Percentiles rank a stretch among this genome's conserved stretches.
Conservation (phyloP, 2,888 invertebrate genomes). For the Syrista parreyssii region DNA sequence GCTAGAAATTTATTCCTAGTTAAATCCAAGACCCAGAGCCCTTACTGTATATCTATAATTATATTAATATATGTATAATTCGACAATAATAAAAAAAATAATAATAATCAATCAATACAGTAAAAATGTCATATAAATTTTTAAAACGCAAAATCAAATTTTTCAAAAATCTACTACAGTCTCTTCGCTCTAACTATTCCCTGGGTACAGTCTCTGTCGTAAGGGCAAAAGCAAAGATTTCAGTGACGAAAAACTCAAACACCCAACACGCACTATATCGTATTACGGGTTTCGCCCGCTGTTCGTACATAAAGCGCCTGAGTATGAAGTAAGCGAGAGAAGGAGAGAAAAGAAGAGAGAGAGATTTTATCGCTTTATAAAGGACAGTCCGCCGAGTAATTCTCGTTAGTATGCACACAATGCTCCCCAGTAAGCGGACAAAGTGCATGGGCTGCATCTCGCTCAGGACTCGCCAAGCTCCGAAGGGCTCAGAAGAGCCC, state of each 20-base stretch:
- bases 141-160: neutral
- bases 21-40: neutral
- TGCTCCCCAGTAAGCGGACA: neutral
- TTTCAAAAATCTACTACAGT: neutral
- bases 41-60: too few species aligned
- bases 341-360: neutral
- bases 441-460: neutral
- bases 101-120: neutral
- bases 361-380: conserved; percentile 4
- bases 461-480: neutral
- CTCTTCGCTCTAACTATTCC: too few species aligned
- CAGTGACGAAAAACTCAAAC: neutral
- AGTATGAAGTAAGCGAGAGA: neutral
- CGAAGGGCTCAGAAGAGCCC: neutral
- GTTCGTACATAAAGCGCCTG: neutral
- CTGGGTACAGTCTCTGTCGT: neutral
- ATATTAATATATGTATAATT: neutral
- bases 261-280: neutral
- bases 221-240: neutral
- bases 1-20: neutral
- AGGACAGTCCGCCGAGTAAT: neutral
- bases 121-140: neutral
- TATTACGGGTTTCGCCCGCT: neutral
- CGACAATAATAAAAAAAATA: neutral
- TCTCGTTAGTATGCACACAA: conserved; percentile 13